Conservation (phyloP, 2,113 vertebrate species). For the Poecilia latipinna region DNA sequence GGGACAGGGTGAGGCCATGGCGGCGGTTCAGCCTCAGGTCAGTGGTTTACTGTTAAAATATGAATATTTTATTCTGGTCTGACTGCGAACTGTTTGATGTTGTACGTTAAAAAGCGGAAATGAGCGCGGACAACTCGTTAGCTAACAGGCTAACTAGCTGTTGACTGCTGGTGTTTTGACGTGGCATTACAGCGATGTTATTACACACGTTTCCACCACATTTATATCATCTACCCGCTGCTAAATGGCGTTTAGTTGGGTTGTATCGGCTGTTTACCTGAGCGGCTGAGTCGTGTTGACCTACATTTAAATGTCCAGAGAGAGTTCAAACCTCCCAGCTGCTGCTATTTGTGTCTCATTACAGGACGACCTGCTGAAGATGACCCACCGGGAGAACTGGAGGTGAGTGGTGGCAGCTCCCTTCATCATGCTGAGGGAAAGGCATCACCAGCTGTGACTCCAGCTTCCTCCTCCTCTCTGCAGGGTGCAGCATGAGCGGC, state of each 20-base stretch:
- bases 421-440: fast-evolving
- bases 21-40: constrained; percentile 68
- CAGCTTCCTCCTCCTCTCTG: background rate
- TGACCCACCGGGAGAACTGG: constrained; percentile 76
- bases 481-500: constrained; percentile 76
- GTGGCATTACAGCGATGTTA: background rate
- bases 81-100: background rate
- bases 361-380: constrained; percentile 75
- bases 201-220: background rate
- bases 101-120: background rate
- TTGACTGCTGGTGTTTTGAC: constrained; percentile 2
- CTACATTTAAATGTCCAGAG: constrained; percentile 13
- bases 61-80: background rate
- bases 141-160: background rate
- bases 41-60: background rate
- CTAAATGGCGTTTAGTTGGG: background rate
- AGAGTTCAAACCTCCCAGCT: constrained; percentile 24
- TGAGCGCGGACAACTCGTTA: background rate
- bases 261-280: background rate
- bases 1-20: constrained; percentile 30
- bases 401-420: constrained; percentile 46
- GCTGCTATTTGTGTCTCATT: constrained; percentile 41
- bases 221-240: too few species aligned
- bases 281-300: background rate
- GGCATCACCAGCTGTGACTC: background rate